A percentile compares a stretch with the other conserved stretches of the same genome.
Evolutionary conservation across 37 sponge, comb jelly and placozoan species (phyloP).

Genomic region (Spongilla lacustris): DNA sequence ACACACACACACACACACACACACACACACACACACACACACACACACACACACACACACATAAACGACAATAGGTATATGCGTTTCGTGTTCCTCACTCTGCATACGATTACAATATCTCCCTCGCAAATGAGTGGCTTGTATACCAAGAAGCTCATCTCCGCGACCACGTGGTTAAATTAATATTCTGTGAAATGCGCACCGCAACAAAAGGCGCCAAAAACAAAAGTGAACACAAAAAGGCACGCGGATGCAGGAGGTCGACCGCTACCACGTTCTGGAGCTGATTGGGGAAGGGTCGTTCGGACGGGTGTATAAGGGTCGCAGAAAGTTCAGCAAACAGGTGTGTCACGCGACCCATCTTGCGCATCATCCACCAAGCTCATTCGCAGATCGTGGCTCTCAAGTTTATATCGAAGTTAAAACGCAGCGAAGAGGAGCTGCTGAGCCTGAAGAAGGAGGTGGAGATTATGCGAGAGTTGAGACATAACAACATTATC

Average conservation of each 20-base stretch:
- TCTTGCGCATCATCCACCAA: too few species aligned
- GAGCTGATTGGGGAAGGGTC: conserved; percentile 94
- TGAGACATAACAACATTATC: conserved; percentile 86
- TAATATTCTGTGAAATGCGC: not conserved
- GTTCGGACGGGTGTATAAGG: conserved; percentile 93
- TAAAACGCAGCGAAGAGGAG: conserved; percentile 71
- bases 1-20: too few species aligned
- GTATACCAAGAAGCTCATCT: conserved; percentile 76
- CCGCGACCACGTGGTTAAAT: conserved; percentile 6
- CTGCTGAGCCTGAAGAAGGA: conserved; percentile 78
- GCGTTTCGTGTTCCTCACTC: conserved; percentile 25
- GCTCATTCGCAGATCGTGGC: conserved; percentile 63
- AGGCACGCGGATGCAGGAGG: not conserved
- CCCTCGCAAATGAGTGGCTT: conserved; percentile 61
- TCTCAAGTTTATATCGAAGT: conserved; percentile 93
- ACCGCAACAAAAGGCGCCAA: not conserved
- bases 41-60: not conserved
- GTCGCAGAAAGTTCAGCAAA: conserved; percentile 62
- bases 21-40: not conserved
- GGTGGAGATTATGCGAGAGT: conserved; percentile 82
- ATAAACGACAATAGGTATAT: not conserved
- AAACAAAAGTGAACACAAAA: not conserved
- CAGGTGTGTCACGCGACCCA: conserved; percentile 65
- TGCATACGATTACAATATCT: conserved; percentile 83
- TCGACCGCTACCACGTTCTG: conserved; percentile 77